Conservation (phyloP, 1,140 invertebrate species). For the Arctopsyche grandis region DNA sequence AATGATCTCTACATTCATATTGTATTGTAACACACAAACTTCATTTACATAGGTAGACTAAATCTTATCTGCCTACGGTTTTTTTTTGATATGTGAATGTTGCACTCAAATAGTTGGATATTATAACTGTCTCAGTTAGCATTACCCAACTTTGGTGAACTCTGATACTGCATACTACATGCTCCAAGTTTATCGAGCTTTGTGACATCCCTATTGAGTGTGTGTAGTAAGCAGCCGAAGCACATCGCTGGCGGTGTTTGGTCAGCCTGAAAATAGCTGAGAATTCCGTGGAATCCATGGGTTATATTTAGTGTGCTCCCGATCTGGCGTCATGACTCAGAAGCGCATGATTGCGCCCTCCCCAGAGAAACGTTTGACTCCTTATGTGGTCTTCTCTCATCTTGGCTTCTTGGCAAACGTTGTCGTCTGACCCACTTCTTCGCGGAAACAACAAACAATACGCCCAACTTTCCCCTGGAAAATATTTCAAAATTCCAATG, state of each 20-base stretch:
- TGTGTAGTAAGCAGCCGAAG: neutral
- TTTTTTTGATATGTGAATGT: no score
- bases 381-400: slow-evolving; percentile 50
- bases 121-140: no score
- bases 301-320: slow-evolving; percentile 50
- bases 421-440: neutral
- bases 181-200: no score
- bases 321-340: slow-evolving; percentile 48
- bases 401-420: neutral
- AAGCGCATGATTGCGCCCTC: slow-evolving; percentile 41
- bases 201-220: neutral
- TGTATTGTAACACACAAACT: no score
- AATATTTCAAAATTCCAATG: neutral
- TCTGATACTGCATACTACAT: no score
- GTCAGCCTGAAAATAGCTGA: slow-evolving; percentile 48
- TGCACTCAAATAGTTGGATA: no score
- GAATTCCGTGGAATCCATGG: slow-evolving; percentile 51
- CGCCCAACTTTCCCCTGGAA: neutral
- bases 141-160: no score
- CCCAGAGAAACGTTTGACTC: slow-evolving; percentile 44
- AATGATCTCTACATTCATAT: no score
- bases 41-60: no score
- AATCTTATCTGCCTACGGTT: no score
- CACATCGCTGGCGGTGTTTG: slow-evolving; percentile 30
- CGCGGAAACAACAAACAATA: neutral